Percentiles rank a stretch among this genome's conserved stretches.
Conservation (phyloP, 53 echinoderm and acorn worm species). For the Astropecten irregularis region DNA sequence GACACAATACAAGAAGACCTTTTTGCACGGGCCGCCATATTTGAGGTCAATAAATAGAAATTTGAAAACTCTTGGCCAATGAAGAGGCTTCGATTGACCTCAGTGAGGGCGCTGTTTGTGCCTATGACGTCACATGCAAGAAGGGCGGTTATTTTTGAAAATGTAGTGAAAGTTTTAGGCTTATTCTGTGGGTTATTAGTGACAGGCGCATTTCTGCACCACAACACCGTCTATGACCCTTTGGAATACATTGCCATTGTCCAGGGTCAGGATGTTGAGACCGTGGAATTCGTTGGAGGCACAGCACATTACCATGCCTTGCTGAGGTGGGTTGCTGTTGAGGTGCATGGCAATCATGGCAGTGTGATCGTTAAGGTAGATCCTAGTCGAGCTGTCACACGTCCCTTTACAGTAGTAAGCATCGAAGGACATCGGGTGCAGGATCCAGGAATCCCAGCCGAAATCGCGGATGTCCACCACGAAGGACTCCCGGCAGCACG, state of each 20-base stretch:
- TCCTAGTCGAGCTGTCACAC: background rate
- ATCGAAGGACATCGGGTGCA: background rate
- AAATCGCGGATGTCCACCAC: background rate
- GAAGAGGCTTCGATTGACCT: too few relatives aligned
- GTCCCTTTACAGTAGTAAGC: slow-evolving; percentile 31
- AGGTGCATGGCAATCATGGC: slow-evolving; percentile 3
- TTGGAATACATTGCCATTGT: background rate
- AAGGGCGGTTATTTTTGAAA: too few relatives aligned
- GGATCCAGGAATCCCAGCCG: slow-evolving; percentile 43
- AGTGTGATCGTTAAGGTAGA: background rate
- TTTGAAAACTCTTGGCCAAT: too few relatives aligned
- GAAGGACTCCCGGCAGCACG: slow-evolving; percentile 25
- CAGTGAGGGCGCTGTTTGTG: too few relatives aligned
- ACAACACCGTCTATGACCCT: background rate
- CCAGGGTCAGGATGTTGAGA: background rate
- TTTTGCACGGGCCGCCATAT: too few relatives aligned
- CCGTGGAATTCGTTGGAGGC: slow-evolving; percentile 10
- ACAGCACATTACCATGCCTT: slow-evolving; percentile 15
- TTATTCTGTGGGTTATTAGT: too few relatives aligned
- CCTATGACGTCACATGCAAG: too few relatives aligned
- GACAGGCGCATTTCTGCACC: slow-evolving; percentile 4
- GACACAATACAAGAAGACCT: too few relatives aligned
- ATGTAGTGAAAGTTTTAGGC: too few relatives aligned
- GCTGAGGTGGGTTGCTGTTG: background rate
- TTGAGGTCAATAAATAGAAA: too few relatives aligned